phyloP scores from a whole-genome alignment of 2,113 vertebrate genomes.

The Myiozetetes cayanensis region DNA sequence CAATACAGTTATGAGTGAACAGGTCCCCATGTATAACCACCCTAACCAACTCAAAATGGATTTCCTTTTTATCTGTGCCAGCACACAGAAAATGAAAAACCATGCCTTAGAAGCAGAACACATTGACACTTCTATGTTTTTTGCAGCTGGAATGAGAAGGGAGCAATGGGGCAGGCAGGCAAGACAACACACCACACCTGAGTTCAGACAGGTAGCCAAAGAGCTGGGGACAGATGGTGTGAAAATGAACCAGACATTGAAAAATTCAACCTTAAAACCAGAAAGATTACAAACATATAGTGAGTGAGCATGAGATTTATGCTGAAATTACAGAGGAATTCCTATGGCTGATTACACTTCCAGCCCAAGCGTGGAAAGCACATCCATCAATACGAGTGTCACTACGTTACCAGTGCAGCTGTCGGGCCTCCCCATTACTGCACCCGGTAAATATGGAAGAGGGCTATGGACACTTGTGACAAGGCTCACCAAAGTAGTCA shows the following conservation, averaged over 20 bases:
- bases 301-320: constrained; percentile 39
- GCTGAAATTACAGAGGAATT: constrained; percentile 49
- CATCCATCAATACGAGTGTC: neutral
- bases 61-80: constrained; percentile 11
- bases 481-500: constrained; percentile 90
- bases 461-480: fast-evolving
- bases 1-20: neutral
- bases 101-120: neutral
- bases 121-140: neutral
- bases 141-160: neutral
- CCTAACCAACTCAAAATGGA: neutral
- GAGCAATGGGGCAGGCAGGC: neutral
- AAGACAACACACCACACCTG: neutral
- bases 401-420: neutral
- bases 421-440: neutral
- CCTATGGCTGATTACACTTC: constrained; percentile 46
- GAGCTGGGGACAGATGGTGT: neutral
- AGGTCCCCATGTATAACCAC: neutral
- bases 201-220: neutral
- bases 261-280: constrained; percentile 14
- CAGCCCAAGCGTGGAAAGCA: constrained; percentile 30
- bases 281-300: constrained; percentile 24
- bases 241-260: constrained; percentile 22
- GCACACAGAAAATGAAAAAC: neutral
- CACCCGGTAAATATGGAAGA: neutral